A percentile compares a stretch with the other conserved stretches of the same genome.
Evolutionary conservation across 2,888 invertebrate species (phyloP).

Genomic region (Zhuqinia jingwanae): DNA sequence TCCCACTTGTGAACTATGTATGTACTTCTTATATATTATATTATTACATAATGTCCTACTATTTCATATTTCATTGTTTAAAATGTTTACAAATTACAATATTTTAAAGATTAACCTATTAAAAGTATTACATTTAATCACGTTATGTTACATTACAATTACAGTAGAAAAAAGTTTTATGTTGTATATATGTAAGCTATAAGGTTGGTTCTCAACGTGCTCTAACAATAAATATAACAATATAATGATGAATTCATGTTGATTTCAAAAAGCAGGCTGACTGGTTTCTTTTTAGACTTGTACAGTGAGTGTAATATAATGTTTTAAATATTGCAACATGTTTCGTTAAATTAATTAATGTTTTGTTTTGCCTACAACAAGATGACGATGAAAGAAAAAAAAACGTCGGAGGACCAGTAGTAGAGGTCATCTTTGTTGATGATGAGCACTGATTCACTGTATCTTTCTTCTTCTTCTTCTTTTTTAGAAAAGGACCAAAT

Average conservation of each 20-base stretch:
- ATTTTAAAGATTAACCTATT: neutral
- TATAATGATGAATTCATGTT: neutral
- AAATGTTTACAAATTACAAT: no score
- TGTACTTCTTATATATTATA: neutral
- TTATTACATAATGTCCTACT: no score
- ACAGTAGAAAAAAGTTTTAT: neutral
- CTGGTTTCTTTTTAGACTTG: conserved; percentile 16
- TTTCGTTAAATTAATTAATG: neutral
- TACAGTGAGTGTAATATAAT: conserved; percentile 7
- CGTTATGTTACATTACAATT: no score
- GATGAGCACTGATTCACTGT: conserved; percentile 32
- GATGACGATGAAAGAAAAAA: neutral
- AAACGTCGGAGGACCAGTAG: neutral
- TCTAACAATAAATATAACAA: neutral
- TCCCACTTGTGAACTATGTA: neutral
- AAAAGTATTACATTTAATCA: neutral
- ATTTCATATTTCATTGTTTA: neutral
- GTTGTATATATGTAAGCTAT: no score
- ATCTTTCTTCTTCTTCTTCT: neutral
- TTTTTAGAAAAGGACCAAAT: conserved; percentile 11
- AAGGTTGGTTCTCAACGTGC: neutral
- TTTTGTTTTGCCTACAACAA: neutral
- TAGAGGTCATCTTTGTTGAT: neutral
- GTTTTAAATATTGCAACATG: conserved; percentile 31
- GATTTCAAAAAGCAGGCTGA: conserved; percentile 28